Conservation (phyloP, 2,113 vertebrate species). For the Corydoras sp. region DNA sequence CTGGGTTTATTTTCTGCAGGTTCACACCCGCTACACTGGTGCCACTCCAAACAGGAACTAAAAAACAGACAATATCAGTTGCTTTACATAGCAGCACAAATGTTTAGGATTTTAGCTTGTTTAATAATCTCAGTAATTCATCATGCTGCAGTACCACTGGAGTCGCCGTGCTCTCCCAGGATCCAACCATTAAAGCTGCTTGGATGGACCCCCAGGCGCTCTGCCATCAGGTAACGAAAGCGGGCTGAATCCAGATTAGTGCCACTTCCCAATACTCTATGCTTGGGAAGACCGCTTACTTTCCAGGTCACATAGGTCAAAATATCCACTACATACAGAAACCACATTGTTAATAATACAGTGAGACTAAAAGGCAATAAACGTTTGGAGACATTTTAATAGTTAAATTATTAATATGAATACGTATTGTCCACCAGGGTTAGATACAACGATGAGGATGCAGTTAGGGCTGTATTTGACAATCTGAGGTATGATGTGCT, state of each 20-base stretch:
- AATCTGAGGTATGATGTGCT: slow-evolving; percentile 51
- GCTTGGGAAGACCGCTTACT: slow-evolving; percentile 51
- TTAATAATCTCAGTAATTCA: neutral
- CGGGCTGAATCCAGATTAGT: slow-evolving; percentile 57
- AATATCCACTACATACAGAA: slow-evolving; percentile 45
- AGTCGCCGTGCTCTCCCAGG: slow-evolving; percentile 54
- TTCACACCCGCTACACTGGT: slow-evolving; percentile 50
- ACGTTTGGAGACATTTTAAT: neutral
- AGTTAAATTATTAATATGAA: neutral
- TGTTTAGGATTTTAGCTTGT: neutral
- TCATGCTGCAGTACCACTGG: slow-evolving; percentile 42
- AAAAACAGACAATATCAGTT: neutral
- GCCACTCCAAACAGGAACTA: slow-evolving; percentile 50
- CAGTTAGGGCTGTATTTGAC: slow-evolving; percentile 49
- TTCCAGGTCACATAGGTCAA: slow-evolving; percentile 58
- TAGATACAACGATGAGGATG: slow-evolving; percentile 50
- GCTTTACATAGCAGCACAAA: neutral
- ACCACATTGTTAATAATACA: neutral
- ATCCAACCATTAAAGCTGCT: slow-evolving; percentile 50
- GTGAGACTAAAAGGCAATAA: neutral
- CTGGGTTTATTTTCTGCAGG: slow-evolving; percentile 41
- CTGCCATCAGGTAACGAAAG: slow-evolving; percentile 49
- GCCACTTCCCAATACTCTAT: slow-evolving; percentile 51
- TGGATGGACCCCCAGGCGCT: slow-evolving; percentile 44
- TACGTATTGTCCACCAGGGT: slow-evolving; percentile 45